Base-by-base conservation (phyloP, 2,113 vertebrate genomes). In the Pseudorhombus dupliciocellatus region DNA sequence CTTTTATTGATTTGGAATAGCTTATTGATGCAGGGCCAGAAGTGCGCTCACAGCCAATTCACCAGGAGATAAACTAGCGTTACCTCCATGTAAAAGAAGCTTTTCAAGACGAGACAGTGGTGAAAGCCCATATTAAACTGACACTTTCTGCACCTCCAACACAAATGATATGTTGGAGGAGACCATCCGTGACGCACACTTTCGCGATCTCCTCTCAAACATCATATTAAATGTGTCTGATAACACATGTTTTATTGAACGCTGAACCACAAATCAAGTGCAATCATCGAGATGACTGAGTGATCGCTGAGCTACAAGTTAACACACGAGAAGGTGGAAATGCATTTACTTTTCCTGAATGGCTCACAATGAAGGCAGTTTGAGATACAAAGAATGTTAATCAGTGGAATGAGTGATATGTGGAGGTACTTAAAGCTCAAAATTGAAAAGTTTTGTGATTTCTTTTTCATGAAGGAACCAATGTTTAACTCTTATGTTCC, bases 1-100 rank as follows among this genome's bases (percentile, higher is more conserved):
- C 54, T 81, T 5, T 77, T 75, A 85, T 89, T 70, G 85, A 90
- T 81, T 80, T 66, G 83, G 84, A 85, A 74, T 77, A 90, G 84
- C 77, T 80, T 75, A 75, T 73, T 86, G 85, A 86, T 75, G 70
- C 69, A 18, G 65, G 55, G 72, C 81, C 80, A 83, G 75, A 59
- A 70, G 55, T 77, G 66, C 54, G 65, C 77, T 85, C 76, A 31
- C 70, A 80, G 79, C 84, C 74, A 81, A 88, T 73, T 70, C 81
- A 83, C 56, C 54, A 62, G 77, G 60, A 79, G 70, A 86, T 87
- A 75, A 82, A 86, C 44, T 50, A 26, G 30, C 3, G 51, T 61
- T 42, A 15, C 70, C 74, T 52, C 65, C 69, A 79, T 84, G 68
- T 76, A 58, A 82, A 73, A 64, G 42, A 31, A 65, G 52, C 73